Conservation (phyloP, 2,888 invertebrate genomes). For the Scaptomyza tumidula region DNA sequence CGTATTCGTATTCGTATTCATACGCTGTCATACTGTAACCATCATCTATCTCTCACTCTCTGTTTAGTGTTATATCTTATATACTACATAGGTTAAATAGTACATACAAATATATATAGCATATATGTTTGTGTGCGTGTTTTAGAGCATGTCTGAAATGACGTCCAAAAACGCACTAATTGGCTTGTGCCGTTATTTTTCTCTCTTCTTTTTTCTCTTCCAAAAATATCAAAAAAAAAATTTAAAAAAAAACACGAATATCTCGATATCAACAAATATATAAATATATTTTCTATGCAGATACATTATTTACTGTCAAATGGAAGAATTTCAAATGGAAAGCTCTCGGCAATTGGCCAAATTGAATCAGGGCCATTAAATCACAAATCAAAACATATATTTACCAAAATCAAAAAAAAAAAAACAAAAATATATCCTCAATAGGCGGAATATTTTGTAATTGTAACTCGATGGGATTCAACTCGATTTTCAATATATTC, state of each 20-base stretch:
- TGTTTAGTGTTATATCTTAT: conserved; percentile 45
- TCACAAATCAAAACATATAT: conserved; percentile 14
- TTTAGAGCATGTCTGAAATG: conserved; percentile 62
- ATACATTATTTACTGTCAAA: conserved; percentile 94
- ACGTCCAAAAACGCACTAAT: conserved; percentile 71
- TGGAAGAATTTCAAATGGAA: conserved; percentile 93
- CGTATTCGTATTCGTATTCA: conserved; percentile 16
- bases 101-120: conserved; percentile 11
- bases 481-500: conserved; percentile 52
- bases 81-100: conserved; percentile 17
- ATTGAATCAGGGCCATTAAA: conserved; percentile 73
- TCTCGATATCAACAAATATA: conserved; percentile 24
- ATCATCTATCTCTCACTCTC: conserved; percentile 48
- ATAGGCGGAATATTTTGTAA: conserved; percentile 18
- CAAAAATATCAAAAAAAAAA: conserved; percentile 22
- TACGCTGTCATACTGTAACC: conserved; percentile 16
- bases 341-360: conserved; percentile 86
- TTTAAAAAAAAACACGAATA: conserved; percentile 18
- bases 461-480: conserved; percentile 63
- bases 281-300: conserved; percentile 83
- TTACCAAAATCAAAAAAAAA: conserved; percentile 6
- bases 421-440: conserved; percentile 28
- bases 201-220: conserved; percentile 67
- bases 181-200: conserved; percentile 62
- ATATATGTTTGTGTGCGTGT: conserved; percentile 53